Percentiles rank a stretch among this genome's conserved stretches.
These are phyloP conservation scores for Varanus komodoensis DNA, from an alignment of 2,113 vertebrate genomes.

Conservation along the genomic window DNA sequence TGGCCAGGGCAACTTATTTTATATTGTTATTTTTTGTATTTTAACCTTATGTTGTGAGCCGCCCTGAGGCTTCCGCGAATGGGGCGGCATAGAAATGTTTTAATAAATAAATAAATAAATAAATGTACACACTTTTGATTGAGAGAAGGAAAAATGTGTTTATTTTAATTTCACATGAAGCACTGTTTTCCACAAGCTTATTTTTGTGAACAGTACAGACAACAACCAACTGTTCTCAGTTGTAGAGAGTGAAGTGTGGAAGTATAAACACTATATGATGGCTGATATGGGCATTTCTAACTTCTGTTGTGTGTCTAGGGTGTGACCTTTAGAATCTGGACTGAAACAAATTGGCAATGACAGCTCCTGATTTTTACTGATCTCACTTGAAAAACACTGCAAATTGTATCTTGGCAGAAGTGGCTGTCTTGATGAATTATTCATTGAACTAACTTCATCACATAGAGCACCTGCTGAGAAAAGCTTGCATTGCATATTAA, in stretches of 20 bases:
- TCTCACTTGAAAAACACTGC: slow-evolving; percentile 72
- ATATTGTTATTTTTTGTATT: no score
- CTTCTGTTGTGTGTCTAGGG: slow-evolving; percentile 57
- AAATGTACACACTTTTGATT: background rate
- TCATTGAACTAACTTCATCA: slow-evolving; percentile 70
- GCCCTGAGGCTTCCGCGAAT: no score
- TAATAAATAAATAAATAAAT: no score
- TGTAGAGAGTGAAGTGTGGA: slow-evolving; percentile 10
- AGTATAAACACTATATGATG: slow-evolving; percentile 29
- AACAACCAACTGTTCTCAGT: slow-evolving; percentile 27
- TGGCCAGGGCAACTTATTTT: no score
- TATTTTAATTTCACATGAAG: background rate
- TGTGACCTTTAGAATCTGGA: slow-evolving; percentile 71
- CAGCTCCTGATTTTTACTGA: slow-evolving; percentile 70
- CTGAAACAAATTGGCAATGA: slow-evolving; percentile 73
- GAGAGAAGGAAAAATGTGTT: slow-evolving; percentile 9
- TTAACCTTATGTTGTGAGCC: no score
- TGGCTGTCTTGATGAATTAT: slow-evolving; percentile 71
- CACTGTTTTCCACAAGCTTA: slow-evolving; percentile 24
- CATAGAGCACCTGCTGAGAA: slow-evolving; percentile 71
- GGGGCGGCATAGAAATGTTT: no score
- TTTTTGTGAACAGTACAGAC: slow-evolving; percentile 36
- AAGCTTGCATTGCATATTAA: slow-evolving; percentile 61
- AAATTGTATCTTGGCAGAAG: slow-evolving; percentile 72
- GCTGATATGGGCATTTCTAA: slow-evolving; percentile 45